Percentiles rank a stretch among this genome's conserved stretches.
Conservation (phyloP, 1,140 invertebrate genomes). For the Sitophilus oryzae region DNA sequence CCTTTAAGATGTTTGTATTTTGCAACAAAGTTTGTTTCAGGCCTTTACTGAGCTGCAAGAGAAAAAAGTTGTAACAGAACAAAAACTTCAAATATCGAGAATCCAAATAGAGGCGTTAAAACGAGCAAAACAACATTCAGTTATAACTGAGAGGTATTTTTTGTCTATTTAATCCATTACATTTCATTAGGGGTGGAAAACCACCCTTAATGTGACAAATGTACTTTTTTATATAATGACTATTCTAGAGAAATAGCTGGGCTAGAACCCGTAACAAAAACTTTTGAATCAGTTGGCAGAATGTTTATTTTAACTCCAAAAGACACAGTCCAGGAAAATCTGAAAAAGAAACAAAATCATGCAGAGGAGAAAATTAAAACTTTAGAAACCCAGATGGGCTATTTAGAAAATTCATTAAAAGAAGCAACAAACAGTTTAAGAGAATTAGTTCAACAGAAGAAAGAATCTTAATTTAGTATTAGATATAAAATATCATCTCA, state of each 20-base stretch:
- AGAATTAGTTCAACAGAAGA: slow-evolving; percentile 73
- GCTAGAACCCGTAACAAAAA: slow-evolving; percentile 35
- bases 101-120: slow-evolving; percentile 69
- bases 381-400: slow-evolving; percentile 68
- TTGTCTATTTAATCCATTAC: background rate
- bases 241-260: slow-evolving; percentile 39
- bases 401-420: slow-evolving; percentile 71
- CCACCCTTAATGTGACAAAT: background rate
- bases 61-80: slow-evolving; percentile 75
- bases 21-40: slow-evolving; percentile 41
- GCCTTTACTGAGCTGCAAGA: slow-evolving; percentile 77
- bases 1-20: slow-evolving; percentile 2
- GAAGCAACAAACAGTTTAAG: slow-evolving; percentile 79
- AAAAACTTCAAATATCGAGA: slow-evolving; percentile 74
- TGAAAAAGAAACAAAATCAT: slow-evolving; percentile 55
- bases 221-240: background rate
- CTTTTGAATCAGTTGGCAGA: slow-evolving; percentile 73
- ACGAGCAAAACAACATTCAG: slow-evolving; percentile 60
- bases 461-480: slow-evolving; percentile 48
- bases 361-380: slow-evolving; percentile 67
- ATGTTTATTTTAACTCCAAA: slow-evolving; percentile 76
- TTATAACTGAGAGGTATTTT: slow-evolving; percentile 59
- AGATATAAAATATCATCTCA: too few relatives aligned
- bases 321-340: slow-evolving; percentile 56
- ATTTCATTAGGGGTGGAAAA: slow-evolving; percentile 8